Conservation (phyloP, 1,140 invertebrate species). For the Drosophila aff. region DNA sequence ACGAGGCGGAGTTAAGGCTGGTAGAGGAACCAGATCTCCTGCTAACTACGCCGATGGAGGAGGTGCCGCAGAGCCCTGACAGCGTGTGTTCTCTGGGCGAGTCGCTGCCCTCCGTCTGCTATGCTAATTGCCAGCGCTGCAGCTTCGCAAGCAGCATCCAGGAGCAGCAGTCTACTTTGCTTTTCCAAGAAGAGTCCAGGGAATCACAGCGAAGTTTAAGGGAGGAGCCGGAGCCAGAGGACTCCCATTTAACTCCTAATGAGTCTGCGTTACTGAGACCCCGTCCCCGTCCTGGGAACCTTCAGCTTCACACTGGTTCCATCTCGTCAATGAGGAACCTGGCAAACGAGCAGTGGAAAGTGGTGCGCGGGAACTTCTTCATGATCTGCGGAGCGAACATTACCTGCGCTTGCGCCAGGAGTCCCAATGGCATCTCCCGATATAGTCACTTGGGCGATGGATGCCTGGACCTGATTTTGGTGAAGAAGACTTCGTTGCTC, state of each 20-base stretch:
- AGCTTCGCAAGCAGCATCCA: conserved; percentile 62
- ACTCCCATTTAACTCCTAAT: conserved; percentile 29
- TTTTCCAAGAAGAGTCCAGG: conserved; percentile 69
- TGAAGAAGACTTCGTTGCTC: conserved; percentile 90
- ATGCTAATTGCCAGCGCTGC: conserved; percentile 77
- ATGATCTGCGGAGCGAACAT: conserved; percentile 92
- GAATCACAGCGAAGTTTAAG: conserved; percentile 54
- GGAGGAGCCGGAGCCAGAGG: conserved; percentile 3
- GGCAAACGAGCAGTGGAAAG: conserved; percentile 86
- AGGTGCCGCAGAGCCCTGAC: conserved; percentile 54
- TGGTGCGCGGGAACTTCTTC: conserved; percentile 90
- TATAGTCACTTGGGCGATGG: conserved; percentile 94
- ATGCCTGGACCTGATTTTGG: conserved; percentile 91
- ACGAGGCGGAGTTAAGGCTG: conserved; percentile 88
- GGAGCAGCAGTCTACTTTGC: conserved; percentile 85
- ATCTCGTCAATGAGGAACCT: conserved; percentile 40
- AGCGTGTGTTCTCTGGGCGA: conserved; percentile 49
- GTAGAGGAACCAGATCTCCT: conserved; percentile 50
- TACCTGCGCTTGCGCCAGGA: conserved; percentile 91
- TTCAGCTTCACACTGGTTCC: conserved; percentile 33
- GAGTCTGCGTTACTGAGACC: conserved; percentile 50
- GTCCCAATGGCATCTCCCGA: conserved; percentile 92
- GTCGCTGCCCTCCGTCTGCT: conserved; percentile 64
- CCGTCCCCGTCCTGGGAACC: conserved; percentile 50
- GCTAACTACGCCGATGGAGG: conserved; percentile 33